These are phyloP conservation scores for Mimachlamys varia DNA, from an alignment of 2,888 invertebrate genomes.

Conservation along the genomic window DNA sequence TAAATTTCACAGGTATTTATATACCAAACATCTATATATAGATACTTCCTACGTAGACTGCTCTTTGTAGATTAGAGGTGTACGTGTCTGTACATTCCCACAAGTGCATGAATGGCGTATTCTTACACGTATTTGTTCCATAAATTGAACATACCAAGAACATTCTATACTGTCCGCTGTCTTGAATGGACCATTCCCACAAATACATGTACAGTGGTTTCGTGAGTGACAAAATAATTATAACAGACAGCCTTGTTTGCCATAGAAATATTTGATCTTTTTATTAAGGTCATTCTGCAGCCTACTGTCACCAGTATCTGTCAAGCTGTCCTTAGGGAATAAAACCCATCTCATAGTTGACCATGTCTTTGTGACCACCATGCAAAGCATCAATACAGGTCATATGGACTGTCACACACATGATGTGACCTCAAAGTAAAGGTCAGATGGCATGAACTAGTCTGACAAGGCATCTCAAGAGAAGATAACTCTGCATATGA, in stretches of 20 bases:
- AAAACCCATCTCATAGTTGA: not conserved
- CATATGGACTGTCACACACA: not conserved
- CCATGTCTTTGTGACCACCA: not conserved
- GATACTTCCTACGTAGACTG: too few species aligned
- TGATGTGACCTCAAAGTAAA: not conserved
- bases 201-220: not conserved
- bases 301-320: not conserved
- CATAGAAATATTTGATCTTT: not conserved
- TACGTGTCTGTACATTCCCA: not conserved
- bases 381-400: not conserved
- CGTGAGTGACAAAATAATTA: not conserved
- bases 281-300: not conserved
- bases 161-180: not conserved
- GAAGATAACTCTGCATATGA: not conserved
- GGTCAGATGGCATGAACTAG: not conserved
- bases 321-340: not conserved
- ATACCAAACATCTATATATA: not conserved
- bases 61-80: not conserved
- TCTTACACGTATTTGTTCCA: too few species aligned
- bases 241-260: not conserved
- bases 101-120: not conserved
- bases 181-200: not conserved
- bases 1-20: not conserved
- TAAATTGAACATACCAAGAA: too few species aligned
- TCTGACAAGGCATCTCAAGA: not conserved